These are phyloP conservation scores for Philaethria dido DNA, from an alignment of 2,888 invertebrate genomes.

Conservation along the genomic window DNA sequence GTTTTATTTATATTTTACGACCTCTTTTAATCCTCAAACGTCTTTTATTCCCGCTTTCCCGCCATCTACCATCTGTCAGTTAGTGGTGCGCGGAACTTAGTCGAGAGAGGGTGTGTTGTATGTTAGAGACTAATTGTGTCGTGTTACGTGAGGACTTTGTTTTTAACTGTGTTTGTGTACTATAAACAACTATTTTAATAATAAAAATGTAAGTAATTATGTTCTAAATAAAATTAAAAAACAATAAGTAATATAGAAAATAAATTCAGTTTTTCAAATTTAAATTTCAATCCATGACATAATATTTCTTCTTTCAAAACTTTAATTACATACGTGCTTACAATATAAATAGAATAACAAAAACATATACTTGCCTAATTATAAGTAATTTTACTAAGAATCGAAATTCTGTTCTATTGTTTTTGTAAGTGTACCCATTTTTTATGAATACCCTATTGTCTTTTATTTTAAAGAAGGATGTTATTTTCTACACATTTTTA, in stretches of 20 bases:
- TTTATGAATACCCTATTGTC: constrained; percentile 22
- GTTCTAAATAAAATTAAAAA: neutral
- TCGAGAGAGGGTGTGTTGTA: neutral
- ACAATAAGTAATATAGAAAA: neutral
- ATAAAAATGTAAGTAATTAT: constrained; percentile 4
- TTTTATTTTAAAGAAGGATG: neutral
- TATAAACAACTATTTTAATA: neutral
- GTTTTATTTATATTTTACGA: neutral
- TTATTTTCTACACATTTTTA: constrained; percentile 8
- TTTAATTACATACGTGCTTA: constrained; percentile 14
- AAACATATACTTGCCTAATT: constrained; percentile 1
- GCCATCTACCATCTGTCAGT: constrained; percentile 1
- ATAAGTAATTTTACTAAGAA: constrained; percentile 8
- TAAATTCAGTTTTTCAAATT: neutral
- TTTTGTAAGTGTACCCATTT: constrained; percentile 15
- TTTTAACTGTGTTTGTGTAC: constrained; percentile 6
- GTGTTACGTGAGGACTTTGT: constrained; percentile 14
- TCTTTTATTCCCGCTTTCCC: constrained; percentile 4
- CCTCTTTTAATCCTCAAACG: neutral
- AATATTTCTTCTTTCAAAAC: constrained; percentile 12
- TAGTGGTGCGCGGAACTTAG: constrained; percentile 15
- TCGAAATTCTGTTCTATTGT: constrained; percentile 11
- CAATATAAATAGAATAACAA: constrained; percentile 11
- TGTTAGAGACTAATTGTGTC: constrained; percentile 2
- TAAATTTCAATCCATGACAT: neutral